Percentiles rank a stretch among this genome's conserved stretches.
Evolutionary conservation across 2,888 invertebrate genomes (phyloP).

Genomic region (Spodoptera littoralis): DNA sequence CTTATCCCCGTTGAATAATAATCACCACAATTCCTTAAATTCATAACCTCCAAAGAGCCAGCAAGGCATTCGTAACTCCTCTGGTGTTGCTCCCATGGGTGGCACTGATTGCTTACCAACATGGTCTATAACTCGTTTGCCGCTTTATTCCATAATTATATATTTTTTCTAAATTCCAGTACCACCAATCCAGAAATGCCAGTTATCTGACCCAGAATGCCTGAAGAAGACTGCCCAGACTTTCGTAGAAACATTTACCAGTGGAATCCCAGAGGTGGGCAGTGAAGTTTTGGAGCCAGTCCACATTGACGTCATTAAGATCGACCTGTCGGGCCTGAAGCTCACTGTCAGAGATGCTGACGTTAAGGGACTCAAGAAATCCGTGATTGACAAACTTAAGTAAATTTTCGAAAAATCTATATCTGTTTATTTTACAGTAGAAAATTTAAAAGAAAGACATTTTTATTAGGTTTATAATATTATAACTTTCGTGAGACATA

Average conservation of each 20-base stretch:
- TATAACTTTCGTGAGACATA: too few species aligned
- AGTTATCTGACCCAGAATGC: conserved; percentile 65
- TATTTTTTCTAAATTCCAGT: conserved; percentile 62
- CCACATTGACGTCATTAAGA: conserved; percentile 65
- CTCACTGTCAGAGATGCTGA: conserved; percentile 65
- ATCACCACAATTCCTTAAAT: too few species aligned
- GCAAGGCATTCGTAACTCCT: too few species aligned
- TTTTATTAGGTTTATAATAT: too few species aligned
- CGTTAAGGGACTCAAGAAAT: conserved; percentile 65
- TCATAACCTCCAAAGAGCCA: too few species aligned
- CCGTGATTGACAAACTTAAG: conserved; percentile 68
- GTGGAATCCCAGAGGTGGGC: conserved; percentile 71
- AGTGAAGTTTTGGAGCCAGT: conserved; percentile 72
- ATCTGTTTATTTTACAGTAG: too few species aligned
- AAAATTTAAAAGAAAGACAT: too few species aligned
- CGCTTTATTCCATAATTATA: too few species aligned
- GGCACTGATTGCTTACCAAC: too few species aligned
- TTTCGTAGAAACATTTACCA: conserved; percentile 56
- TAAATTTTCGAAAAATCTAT: conserved; percentile 44
- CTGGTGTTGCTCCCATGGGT: too few species aligned
- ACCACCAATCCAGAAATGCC: conserved; percentile 70
- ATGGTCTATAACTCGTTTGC: too few species aligned
- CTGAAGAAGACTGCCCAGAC: conserved; percentile 65
- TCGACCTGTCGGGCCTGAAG: conserved; percentile 75
- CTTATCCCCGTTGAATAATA: too few species aligned